Base-by-base conservation (phyloP, 1,140 invertebrate species). In the Euura saliciscinereae region DNA sequence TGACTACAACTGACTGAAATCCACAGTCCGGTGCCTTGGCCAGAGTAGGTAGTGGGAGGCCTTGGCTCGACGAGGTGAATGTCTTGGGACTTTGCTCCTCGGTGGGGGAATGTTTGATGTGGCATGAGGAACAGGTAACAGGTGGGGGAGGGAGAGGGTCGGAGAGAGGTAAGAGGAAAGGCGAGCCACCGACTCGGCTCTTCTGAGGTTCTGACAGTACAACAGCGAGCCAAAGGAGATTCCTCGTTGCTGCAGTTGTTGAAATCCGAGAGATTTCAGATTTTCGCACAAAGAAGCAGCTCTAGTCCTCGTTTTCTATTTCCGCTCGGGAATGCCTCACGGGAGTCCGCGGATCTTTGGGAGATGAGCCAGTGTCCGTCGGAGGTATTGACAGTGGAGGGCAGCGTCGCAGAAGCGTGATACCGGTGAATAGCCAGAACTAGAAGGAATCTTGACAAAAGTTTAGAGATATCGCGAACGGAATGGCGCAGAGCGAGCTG, bases 91-190 rank as follows among this genome's bases (percentile, higher is more conserved):
- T 3, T 1, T n/a, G 51, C 3, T 11, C 8, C 10, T 11, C 51
- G 51, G 51, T 59, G 51, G 51, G 51, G 51, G 51, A 28, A 59
- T n/a, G 51, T 59, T 59, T 59, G 51, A 59, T 59, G 51, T 59
- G 51, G 51, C 51, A 59, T 59, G 28, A 28, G 28, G 28, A 28
- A 28, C 28, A 59, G 13, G 51, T 11, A 59, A 59, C 8, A 59
- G 51, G 51, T 59, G 51, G 51, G 51, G 51, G 13, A 3, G 51
- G 51, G 51, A 6, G 3, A n/a, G 6, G 51, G 51, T 3, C 28
- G 51, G 51, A 51, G 7, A n/a, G 46, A n/a, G 46, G 11, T 8
- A 51, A 51, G 46, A n/a, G 3, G 13, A 4, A 59, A 11, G 13
- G 51, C 6, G 11, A 51, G 46, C 46, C 46, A n/a, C 51, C 51